These are phyloP conservation scores for Sciaenops ocellatus DNA, from an alignment of 2,797 vertebrate species.

Conservation along the genomic window DNA sequence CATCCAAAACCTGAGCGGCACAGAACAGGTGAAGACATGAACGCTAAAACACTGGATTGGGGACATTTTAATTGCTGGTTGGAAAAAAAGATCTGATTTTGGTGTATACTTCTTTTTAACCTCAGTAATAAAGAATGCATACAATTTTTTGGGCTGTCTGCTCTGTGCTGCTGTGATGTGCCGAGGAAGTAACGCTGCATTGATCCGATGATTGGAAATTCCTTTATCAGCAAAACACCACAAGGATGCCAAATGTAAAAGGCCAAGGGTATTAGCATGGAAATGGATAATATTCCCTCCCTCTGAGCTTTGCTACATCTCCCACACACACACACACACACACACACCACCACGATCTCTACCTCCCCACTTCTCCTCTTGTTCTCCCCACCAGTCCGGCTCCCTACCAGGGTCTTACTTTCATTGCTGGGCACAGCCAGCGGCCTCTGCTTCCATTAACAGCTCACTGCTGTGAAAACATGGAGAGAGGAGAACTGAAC, in stretches of 20 bases:
- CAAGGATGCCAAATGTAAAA: slow-evolving; percentile 30
- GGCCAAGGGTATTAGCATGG: slow-evolving; percentile 41
- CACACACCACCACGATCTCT: slow-evolving; percentile 9
- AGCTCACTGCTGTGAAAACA: slow-evolving; percentile 59
- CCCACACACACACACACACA: background rate
- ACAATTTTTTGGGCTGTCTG: background rate
- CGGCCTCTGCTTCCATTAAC: slow-evolving; percentile 54
- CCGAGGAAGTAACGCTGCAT: background rate
- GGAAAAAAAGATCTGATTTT: background rate
- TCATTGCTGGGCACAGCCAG: slow-evolving; percentile 45
- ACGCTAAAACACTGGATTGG: background rate
- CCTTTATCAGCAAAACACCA: slow-evolving; percentile 24
- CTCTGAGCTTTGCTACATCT: slow-evolving; percentile 32
- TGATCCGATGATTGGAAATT: slow-evolving; percentile 21
- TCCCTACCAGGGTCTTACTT: slow-evolving; percentile 51
- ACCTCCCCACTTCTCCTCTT: slow-evolving; percentile 24
- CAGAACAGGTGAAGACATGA: background rate
- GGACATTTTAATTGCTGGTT: background rate
- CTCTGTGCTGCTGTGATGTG: background rate
- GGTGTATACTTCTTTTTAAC: background rate
- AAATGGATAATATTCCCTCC: slow-evolving; percentile 47
- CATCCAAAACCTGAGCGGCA: background rate
- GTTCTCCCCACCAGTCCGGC: slow-evolving; percentile 19
- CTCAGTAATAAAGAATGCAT: background rate
- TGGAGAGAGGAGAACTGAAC: slow-evolving; percentile 8